phyloP scores from a whole-genome alignment of 2,888 invertebrate genomes.

The Drosophila picticornis region DNA sequence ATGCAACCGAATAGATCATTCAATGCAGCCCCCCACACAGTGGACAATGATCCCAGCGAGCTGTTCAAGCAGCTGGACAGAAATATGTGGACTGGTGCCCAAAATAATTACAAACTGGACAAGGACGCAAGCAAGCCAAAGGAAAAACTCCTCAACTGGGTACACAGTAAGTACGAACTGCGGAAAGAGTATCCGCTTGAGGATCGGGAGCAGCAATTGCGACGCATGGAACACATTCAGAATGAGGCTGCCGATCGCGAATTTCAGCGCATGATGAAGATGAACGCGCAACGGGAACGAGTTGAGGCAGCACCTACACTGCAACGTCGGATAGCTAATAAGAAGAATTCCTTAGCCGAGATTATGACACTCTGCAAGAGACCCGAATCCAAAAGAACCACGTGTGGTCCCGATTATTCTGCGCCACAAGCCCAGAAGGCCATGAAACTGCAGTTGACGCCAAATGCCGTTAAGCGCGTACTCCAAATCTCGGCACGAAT shows the following conservation, averaged over 20 bases:
- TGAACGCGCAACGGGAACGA: slow-evolving; percentile 5
- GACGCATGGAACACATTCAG: slow-evolving; percentile 21
- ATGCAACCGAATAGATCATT: neutral
- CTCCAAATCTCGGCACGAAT: slow-evolving; percentile 17
- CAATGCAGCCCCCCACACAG: neutral
- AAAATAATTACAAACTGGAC: neutral
- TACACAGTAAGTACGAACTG: neutral
- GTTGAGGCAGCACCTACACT: neutral
- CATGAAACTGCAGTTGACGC: neutral
- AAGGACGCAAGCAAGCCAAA: neutral
- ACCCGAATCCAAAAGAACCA: neutral
- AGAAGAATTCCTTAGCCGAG: neutral
- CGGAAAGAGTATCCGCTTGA: neutral
- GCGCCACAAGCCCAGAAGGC: neutral
- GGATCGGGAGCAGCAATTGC: slow-evolving; percentile 2
- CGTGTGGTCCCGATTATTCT: neutral
- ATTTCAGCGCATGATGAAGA: slow-evolving; percentile 26
- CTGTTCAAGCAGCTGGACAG: slow-evolving; percentile 33
- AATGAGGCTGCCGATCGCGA: slow-evolving; percentile 38
- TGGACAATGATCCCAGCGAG: slow-evolving; percentile 10
- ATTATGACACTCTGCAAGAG: neutral
- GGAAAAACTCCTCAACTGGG: neutral
- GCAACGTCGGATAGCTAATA: neutral
- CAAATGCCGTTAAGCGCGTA: slow-evolving; percentile 1
- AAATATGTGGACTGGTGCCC: neutral